Base-by-base conservation (phyloP, 2,888 invertebrate genomes). In the Eremobia ochroleuca region DNA sequence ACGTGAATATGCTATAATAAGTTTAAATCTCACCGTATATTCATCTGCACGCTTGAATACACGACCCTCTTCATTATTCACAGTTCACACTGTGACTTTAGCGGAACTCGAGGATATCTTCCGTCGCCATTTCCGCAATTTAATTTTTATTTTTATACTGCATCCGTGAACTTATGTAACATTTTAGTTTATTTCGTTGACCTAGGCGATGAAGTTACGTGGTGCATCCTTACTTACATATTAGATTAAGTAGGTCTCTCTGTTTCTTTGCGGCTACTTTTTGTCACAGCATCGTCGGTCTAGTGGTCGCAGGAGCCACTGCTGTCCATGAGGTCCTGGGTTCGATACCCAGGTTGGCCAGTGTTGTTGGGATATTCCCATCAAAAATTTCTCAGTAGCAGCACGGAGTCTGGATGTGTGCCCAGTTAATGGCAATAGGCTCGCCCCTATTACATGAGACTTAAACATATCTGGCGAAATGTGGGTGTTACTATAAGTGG, bases 121-220 rank as follows among this genome's bases (percentile, higher is more conserved):
- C 25, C 59, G 62, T 65, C 73, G 64, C 40, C 65, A 73, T 84
- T 87, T 87, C 88, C 87, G 88, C 77, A 59, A 75, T 80, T 72
- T 81, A 18, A 79, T 43, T 79, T 87, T 73, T 71, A 79, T 68
- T 77, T 73, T 76, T 71, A 77, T 69, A 79, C 69, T 67, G 68
- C 78, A 83, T 87, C 85, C 80, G 78, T 67, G 73, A 67, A 61
- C 40, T 87, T 86, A 76, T 75, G 75, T 82, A 87, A 87, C 55
- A 21, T 71, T 77, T 65, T 78, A 74, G 72, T 77, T 59, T 75
- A 79, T 77, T 77, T 65, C 37, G 40, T 68, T 83, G 70, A 78
- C 55, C 77, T 72, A 77, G 31, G 72, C 73, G 69, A 73, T n/a
- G 34, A 52, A 81, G 46, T 61, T 49, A 76, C 77, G 67, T 85